Evolutionary conservation across 1,140 invertebrate species (phyloP), one percentile per base, ranked within the genome.

Genomic region (Acromyrmex charruanus): DNA sequence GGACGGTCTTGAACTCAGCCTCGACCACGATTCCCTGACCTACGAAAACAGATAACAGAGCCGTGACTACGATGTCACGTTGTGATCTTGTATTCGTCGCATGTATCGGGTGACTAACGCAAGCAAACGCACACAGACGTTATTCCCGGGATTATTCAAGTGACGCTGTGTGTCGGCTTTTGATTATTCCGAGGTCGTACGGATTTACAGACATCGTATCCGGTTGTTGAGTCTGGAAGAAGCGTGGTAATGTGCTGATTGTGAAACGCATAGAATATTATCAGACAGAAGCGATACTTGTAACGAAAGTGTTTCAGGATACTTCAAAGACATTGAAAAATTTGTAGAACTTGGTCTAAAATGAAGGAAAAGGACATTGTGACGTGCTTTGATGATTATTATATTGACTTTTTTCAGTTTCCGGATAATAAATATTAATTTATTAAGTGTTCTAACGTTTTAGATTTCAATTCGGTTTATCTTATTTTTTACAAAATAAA

Each of bases 21-120:
- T 12, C 44, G 49, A 18, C 10, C 75, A 51, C 39, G 35, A 44
- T 63, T 74, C 39, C 69, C 80, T 84, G 69, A 84, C 80, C 80
- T 84, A 84, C 80, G 55, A 61, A 31, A 61, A 35, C 25, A 59
- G 21, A 75, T 74, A 82, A 82, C 25, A 55, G 3, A 28, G 16
- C 21, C 31, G 65, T 69, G 65, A 58, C 66, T 55, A 25, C 49
- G 63, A 25, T 55, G 44, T 77, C 58, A 63, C 75, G 35, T 31
- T 61, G 25, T 25, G 69, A 84, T 75, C 35, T 63, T 21, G 44
- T 31, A 75, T 75, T 61, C 55, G 55, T 75, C 28, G 7, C 39
- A 39, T 75, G 31, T 71, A 31, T 39, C 12, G 18, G 16, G 14
- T 69, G 49, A 72, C 35, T 49, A 39, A 82, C 39, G 39, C 18